Conservation (phyloP, 1,140 invertebrate genomes). For the Heterodera schachtii region DNA sequence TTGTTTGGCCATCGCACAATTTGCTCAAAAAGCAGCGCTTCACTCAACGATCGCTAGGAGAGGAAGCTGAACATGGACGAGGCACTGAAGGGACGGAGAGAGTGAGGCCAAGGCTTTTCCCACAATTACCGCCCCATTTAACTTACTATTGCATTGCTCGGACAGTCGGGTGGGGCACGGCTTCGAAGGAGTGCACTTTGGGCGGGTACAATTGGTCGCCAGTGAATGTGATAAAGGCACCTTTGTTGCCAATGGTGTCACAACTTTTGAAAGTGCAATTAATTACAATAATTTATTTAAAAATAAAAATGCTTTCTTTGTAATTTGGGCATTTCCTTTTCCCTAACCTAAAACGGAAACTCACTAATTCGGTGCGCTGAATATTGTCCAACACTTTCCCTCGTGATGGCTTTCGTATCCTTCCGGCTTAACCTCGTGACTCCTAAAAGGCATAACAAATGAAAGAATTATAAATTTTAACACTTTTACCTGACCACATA, state of each 20-base stretch:
- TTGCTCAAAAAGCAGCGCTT: too few species aligned
- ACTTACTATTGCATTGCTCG: slow-evolving; percentile 39
- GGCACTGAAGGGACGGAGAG: slow-evolving; percentile 69
- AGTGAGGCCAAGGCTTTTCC: too few species aligned
- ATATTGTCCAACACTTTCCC: slow-evolving; percentile 74
- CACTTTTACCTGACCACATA: slow-evolving; percentile 60
- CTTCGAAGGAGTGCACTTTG: slow-evolving; percentile 85
- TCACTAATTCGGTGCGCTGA: slow-evolving; percentile 41
- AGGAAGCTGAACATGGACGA: slow-evolving; percentile 46
- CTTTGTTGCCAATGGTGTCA: slow-evolving; percentile 79
- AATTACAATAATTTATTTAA: neutral
- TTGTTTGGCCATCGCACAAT: too few species aligned
- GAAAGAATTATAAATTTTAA: neutral
- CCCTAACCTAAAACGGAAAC: neutral
- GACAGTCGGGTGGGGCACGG: slow-evolving; percentile 79
- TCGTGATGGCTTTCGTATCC: slow-evolving; percentile 93
- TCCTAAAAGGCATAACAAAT: slow-evolving; percentile 69
- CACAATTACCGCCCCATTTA: too few species aligned
- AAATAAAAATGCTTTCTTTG: too few species aligned
- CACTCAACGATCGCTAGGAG: slow-evolving; percentile 19
- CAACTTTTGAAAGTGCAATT: slow-evolving; percentile 8
- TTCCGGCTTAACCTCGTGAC: slow-evolving; percentile 95
- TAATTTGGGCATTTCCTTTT: too few species aligned
- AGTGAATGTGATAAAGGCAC: slow-evolving; percentile 91
- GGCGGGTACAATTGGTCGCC: slow-evolving; percentile 85